Percentiles rank a stretch among this genome's conserved stretches.
Evolutionary conservation across 2,797 vertebrate species (phyloP).

Genomic region (Trachops cirrhosus): DNA sequence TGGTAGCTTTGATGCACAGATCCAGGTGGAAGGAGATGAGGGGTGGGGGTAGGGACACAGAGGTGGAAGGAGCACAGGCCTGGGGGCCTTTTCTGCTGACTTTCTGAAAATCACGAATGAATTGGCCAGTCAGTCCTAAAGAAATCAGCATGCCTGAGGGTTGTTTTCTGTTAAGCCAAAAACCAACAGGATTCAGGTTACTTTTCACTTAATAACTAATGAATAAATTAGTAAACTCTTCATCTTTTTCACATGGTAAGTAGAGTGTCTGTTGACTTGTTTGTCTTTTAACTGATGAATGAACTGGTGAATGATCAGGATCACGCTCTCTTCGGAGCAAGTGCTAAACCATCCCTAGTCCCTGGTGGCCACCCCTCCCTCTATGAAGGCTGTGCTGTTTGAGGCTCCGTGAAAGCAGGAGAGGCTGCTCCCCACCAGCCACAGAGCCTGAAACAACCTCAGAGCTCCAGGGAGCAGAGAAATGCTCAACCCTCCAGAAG

Average conservation of each 20-base stretch:
- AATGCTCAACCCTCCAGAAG: neutral
- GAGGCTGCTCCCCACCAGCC: neutral
- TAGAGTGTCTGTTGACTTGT: neutral
- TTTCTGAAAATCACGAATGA: neutral
- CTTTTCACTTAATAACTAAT: neutral
- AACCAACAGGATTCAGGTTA: neutral
- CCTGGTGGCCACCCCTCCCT: neutral
- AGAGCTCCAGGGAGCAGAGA: neutral
- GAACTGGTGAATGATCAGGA: neutral
- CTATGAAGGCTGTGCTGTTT: neutral
- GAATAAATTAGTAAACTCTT: neutral
- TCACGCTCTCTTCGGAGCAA: accelerated
- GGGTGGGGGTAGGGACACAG: neutral
- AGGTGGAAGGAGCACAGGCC: neutral
- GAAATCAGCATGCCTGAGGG: neutral
- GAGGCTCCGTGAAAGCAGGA: too few species aligned
- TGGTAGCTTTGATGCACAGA: neutral
- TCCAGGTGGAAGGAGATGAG: neutral
- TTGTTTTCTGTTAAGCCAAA: neutral
- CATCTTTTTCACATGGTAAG: neutral
- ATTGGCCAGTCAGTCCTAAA: neutral
- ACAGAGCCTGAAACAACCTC: neutral
- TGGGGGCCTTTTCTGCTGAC: neutral
- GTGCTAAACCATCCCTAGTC: accelerated
- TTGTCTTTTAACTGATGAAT: neutral